Conservation (phyloP, 2,888 invertebrate genomes). For the Ennomos fuscantarius region DNA sequence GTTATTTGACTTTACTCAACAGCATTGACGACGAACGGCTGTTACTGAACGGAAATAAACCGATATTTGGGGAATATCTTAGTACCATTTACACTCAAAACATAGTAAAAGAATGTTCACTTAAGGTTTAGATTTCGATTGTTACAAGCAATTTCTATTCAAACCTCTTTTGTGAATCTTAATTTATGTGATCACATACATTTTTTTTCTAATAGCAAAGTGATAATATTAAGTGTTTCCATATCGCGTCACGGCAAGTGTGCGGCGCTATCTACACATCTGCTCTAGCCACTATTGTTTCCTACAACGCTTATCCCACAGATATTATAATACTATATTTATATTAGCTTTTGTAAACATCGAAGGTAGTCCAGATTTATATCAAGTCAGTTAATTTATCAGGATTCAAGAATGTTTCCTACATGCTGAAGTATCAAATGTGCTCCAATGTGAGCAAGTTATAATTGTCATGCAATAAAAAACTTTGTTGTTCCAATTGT, state of each 20-base stretch:
- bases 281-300: conserved; percentile 4
- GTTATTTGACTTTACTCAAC: background rate
- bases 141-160: conserved; percentile 7
- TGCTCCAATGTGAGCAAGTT: conserved; percentile 10
- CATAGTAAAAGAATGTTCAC: background rate
- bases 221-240: conserved; percentile 13
- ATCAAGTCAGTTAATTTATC: too few species aligned
- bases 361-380: background rate
- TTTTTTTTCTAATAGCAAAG: conserved; percentile 7
- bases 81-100: conserved; percentile 4
- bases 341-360: conserved; percentile 6
- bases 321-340: too few species aligned
- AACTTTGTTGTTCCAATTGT: conserved; percentile 51
- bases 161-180: conserved; percentile 1
- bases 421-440: conserved; percentile 1
- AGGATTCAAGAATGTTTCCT: background rate
- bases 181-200: conserved; percentile 1
- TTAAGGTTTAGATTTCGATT: conserved; percentile 4
- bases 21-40: too few species aligned
- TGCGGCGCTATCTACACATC: conserved; percentile 14
- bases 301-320: conserved; percentile 16
- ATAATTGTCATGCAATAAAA: conserved; percentile 31
- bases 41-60: too few species aligned
- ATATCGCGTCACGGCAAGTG: conserved; percentile 18
- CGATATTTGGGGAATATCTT: background rate